Percentiles rank a stretch among this genome's conserved stretches.
Evolutionary conservation across 2,113 vertebrate genomes (phyloP).

Genomic region (Natator depressus): DNA sequence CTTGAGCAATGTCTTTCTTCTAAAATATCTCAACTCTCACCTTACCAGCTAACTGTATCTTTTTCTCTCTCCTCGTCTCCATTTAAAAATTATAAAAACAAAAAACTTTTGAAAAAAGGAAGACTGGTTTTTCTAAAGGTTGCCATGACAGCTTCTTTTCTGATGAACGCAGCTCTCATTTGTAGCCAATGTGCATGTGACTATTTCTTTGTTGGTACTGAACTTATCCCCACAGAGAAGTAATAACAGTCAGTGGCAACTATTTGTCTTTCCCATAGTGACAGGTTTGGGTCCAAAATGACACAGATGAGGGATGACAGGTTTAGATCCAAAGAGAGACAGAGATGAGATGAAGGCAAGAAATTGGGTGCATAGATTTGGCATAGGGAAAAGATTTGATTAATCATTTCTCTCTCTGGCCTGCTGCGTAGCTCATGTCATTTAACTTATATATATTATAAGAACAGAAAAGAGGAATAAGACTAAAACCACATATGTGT

Average conservation of each 20-base stretch:
- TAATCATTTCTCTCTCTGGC: neutral
- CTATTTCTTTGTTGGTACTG: neutral
- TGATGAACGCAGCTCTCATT: neutral
- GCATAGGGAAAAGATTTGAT: neutral
- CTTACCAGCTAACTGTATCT: neutral
- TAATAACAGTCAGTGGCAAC: neutral
- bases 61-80: neutral
- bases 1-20: neutral
- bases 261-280: neutral
- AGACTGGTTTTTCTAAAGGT: constrained; percentile 1
- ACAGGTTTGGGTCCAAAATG: constrained; percentile 5
- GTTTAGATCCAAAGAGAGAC: neutral
- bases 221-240: neutral
- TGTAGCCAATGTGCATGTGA: neutral
- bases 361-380: neutral
- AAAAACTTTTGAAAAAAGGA: constrained; percentile 8
- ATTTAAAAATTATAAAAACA: neutral
- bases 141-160: neutral
- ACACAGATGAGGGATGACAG: neutral
- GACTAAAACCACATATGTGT: neutral
- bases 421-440: neutral
- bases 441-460: neutral
- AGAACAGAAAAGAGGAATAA: neutral
- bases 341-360: neutral
- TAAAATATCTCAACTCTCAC: constrained; percentile 2